These are phyloP conservation scores for Camelus bactrianus DNA, from an alignment of 2,113 vertebrate genomes.

Conservation along the genomic window DNA sequence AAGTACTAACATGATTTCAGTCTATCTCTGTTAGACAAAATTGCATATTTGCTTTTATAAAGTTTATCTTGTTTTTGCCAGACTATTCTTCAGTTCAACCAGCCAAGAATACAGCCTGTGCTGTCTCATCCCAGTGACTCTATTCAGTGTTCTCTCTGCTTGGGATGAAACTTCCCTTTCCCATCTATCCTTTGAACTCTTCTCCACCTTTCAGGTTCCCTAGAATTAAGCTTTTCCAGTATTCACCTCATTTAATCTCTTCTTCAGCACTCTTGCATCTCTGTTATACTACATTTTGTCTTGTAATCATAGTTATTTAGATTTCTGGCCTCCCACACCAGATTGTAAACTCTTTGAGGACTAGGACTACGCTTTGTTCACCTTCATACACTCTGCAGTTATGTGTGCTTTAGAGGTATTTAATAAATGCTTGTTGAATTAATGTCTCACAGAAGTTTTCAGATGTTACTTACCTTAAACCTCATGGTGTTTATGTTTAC, in stretches of 20 bases:
- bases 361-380: background rate
- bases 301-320: conserved; percentile 6
- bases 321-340: background rate
- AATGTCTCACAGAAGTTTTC: conserved; percentile 14
- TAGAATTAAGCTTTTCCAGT: background rate
- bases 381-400: background rate
- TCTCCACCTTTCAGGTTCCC: background rate
- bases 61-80: conserved; percentile 36
- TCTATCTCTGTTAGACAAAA: background rate
- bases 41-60: background rate
- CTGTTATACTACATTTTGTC: background rate
- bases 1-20: background rate
- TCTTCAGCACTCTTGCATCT: background rate
- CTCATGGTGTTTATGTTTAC: background rate
- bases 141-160: background rate
- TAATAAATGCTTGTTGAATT: background rate
- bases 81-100: background rate
- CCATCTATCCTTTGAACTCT: background rate
- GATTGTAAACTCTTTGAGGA: background rate
- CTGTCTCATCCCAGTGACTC: background rate
- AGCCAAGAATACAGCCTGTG: background rate
- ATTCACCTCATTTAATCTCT: background rate
- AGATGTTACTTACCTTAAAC: conserved; percentile 30
- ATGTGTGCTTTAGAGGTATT: background rate
- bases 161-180: background rate